Evolutionary conservation across 92 coral and sea anemone genomes (phyloP).

Genomic region (Chrysogorgia sp.): DNA sequence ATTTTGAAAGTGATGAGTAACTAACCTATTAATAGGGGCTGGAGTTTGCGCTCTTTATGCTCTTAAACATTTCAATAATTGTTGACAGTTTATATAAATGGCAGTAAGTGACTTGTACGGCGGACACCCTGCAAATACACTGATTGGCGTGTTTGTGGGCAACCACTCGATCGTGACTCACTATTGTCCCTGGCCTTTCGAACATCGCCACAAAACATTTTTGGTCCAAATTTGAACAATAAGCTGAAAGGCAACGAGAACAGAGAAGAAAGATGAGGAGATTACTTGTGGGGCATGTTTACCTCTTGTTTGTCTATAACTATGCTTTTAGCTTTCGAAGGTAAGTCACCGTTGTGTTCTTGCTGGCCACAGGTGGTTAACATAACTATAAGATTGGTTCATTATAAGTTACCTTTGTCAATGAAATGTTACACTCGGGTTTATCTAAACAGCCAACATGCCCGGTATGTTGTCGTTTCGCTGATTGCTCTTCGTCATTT

Average conservation of each 20-base stretch:
- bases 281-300: constrained; percentile 12
- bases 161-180: constrained; percentile 37
- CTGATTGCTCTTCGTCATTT: background rate
- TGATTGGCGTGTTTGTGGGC: constrained; percentile 39
- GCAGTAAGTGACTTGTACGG: constrained; percentile 38
- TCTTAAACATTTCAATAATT: constrained; percentile 45
- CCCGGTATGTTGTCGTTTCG: constrained; percentile 20
- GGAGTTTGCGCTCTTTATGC: constrained; percentile 32
- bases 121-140: constrained; percentile 24
- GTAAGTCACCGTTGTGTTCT: background rate
- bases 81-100: constrained; percentile 46
- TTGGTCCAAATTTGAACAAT: background rate
- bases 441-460: constrained; percentile 8
- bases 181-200: background rate
- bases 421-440: constrained; percentile 10
- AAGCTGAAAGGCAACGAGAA: background rate
- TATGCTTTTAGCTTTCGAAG: constrained; percentile 19
- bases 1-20: constrained; percentile 41
- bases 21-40: constrained; percentile 30
- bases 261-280: constrained; percentile 8
- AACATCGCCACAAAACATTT: background rate
- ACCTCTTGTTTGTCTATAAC: constrained; percentile 25
- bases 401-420: constrained; percentile 6
- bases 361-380: background rate
- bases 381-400: background rate